Evolutionary conservation across 2,113 vertebrate genomes (phyloP).

Genomic region (Carollia perspicillata): DNA sequence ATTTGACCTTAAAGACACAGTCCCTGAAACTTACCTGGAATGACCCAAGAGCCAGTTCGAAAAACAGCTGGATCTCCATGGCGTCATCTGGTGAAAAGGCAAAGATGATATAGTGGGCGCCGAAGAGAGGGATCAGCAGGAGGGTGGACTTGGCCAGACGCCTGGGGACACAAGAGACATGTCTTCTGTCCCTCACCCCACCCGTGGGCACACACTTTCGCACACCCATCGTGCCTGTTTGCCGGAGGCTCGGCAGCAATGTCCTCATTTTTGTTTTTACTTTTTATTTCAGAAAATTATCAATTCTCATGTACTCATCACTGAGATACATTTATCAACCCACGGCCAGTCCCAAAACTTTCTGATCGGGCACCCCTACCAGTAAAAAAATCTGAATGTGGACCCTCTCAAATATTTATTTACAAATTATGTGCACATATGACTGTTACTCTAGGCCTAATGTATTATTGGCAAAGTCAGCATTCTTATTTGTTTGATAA

Average conservation of each 20-base stretch:
- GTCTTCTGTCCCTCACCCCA: rapidly evolving
- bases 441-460: not conserved
- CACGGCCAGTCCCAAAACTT: not conserved
- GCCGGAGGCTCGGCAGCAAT: not conserved
- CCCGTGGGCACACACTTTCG: rapidly evolving
- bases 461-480: not conserved
- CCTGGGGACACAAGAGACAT: constrained; percentile 80
- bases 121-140: constrained; percentile 96
- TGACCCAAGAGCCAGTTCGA: constrained; percentile 94
- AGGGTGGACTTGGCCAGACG: constrained; percentile 95
- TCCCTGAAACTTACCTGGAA: constrained; percentile 88
- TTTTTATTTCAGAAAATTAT: constrained; percentile 6
- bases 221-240: not conserved
- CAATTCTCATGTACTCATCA: not conserved
- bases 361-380: not conserved
- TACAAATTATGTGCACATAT: not conserved
- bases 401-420: not conserved
- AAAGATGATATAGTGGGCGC: constrained; percentile 95
- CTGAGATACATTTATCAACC: not conserved
- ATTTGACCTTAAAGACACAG: not conserved
- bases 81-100: constrained; percentile 92
- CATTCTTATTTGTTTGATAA: not conserved
- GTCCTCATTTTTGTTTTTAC: not conserved
- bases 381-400: not conserved
- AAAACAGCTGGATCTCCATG: constrained; percentile 90